Conservation (phyloP, 2,113 vertebrate genomes). For the Ictalurus furcatus region DNA sequence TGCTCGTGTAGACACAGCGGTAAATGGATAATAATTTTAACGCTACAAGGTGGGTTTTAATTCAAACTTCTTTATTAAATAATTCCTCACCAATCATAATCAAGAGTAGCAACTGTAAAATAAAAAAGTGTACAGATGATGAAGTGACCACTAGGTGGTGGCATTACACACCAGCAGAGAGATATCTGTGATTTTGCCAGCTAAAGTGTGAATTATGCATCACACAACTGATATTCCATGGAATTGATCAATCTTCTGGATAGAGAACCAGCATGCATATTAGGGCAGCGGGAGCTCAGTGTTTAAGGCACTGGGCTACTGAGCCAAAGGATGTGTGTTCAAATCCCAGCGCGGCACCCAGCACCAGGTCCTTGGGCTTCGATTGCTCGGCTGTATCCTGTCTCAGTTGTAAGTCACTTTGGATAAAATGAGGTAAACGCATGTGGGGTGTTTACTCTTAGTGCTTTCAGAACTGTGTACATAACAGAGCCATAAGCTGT, state of each 20-base stretch:
- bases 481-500: background rate
- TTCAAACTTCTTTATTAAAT: no score
- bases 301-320: background rate
- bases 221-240: background rate
- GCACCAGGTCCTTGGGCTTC: background rate
- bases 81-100: no score
- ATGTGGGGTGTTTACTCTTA: background rate
- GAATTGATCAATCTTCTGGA: background rate
- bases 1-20: no score
- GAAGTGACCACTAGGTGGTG: background rate
- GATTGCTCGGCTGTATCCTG: background rate
- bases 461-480: background rate
- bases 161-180: no score
- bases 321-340: background rate
- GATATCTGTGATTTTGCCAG: background rate
- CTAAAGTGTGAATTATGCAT: background rate
- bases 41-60: no score
- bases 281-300: background rate
- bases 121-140: background rate
- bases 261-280: background rate
- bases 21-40: no score
- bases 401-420: background rate
- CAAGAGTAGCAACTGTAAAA: no score
- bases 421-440: background rate
- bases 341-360: background rate